Evolutionary conservation across 2,888 invertebrate species (phyloP).

Genomic region (Aspidapion aeneum): DNA sequence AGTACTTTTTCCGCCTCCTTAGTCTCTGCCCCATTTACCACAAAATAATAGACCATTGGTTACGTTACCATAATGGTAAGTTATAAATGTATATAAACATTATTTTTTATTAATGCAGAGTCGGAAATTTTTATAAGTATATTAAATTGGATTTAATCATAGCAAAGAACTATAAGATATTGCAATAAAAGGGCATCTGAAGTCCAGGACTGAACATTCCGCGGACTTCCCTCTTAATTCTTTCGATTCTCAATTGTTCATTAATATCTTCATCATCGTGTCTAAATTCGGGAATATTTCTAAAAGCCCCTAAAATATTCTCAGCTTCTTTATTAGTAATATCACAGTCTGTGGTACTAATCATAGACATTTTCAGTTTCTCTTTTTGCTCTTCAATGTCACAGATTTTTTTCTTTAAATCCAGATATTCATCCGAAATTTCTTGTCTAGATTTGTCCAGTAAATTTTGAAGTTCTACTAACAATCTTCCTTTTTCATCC

Average conservation of each 20-base stretch:
- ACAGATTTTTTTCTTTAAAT: slow-evolving; percentile 28
- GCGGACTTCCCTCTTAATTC: slow-evolving; percentile 8
- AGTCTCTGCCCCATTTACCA: no score
- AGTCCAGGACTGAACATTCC: slow-evolving; percentile 11
- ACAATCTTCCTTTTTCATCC: slow-evolving; percentile 28
- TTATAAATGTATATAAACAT: no score
- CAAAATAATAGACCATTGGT: no score
- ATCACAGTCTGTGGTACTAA: background rate
- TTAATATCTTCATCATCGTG: slow-evolving; percentile 5
- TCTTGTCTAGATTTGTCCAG: slow-evolving; percentile 30
- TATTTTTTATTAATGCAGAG: no score
- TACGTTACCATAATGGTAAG: no score
- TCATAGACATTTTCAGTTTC: slow-evolving; percentile 15
- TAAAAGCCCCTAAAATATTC: slow-evolving; percentile 24
- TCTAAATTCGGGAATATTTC: slow-evolving; percentile 13
- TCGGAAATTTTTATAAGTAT: no score
- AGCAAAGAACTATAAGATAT: slow-evolving; percentile 21
- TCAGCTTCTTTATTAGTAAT: slow-evolving; percentile 18
- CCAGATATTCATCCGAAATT: slow-evolving; percentile 30
- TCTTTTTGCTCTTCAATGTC: slow-evolving; percentile 28
- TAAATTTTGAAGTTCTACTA: slow-evolving; percentile 28
- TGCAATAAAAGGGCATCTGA: slow-evolving; percentile 20
- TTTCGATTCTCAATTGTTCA: slow-evolving; percentile 8
- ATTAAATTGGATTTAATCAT: no score
- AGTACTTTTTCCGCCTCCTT: no score